These are phyloP conservation scores for Malaclemys terrapin DNA, from an alignment of 2,113 vertebrate species.

Conservation along the genomic window DNA sequence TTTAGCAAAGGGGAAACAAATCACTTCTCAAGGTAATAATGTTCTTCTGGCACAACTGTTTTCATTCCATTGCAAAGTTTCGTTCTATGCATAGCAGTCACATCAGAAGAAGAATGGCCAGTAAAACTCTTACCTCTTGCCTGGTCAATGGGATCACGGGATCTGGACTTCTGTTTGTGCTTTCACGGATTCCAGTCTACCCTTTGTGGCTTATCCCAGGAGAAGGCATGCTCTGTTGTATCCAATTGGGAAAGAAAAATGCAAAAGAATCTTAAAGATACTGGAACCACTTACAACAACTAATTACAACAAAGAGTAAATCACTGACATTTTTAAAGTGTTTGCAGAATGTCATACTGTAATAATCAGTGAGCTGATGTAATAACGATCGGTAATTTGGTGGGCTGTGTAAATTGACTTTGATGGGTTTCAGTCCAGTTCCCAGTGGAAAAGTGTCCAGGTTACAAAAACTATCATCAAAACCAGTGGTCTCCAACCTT, in stretches of 20 bases:
- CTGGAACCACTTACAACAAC: background rate
- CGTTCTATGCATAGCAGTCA: background rate
- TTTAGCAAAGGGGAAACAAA: background rate
- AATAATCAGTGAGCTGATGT: background rate
- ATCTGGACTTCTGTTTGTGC: conserved; percentile 9
- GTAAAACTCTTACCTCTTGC: background rate
- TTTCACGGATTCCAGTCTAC: conserved; percentile 3
- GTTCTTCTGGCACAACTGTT: background rate
- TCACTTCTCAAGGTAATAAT: background rate
- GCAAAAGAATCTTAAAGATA: conserved; percentile 24
- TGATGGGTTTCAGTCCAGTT: background rate
- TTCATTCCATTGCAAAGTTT: conserved; percentile 5
- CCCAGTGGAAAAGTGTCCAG: background rate
- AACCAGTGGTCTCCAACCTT: background rate
- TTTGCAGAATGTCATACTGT: background rate
- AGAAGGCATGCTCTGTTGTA: conserved; percentile 25
- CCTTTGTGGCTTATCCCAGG: conserved; percentile 35
- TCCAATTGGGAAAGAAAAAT: conserved; percentile 25
- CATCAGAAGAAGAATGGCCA: background rate
- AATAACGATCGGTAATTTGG: background rate
- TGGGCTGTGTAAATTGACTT: background rate
- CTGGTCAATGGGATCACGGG: background rate
- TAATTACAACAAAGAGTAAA: conserved; percentile 18
- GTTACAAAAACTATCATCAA: background rate
- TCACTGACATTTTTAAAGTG: background rate